Evolutionary conservation across 2,888 invertebrate species (phyloP).

Genomic region (Agrochola lota): DNA sequence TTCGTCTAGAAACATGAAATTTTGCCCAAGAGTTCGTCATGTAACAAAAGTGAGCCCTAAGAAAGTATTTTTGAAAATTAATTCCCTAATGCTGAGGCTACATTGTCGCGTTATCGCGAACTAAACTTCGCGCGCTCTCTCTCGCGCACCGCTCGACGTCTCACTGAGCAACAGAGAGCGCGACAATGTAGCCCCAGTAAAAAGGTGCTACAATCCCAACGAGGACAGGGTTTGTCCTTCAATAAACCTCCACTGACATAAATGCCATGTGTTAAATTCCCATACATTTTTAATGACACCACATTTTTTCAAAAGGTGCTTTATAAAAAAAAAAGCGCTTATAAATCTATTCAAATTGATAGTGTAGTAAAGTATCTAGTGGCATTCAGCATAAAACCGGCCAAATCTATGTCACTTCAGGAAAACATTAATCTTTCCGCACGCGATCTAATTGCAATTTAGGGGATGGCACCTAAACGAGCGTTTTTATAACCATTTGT

Average conservation of each 20-base stretch:
- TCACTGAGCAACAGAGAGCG: too few species aligned
- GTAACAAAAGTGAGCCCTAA: too few species aligned
- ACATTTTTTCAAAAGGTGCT: slow-evolving; percentile 12
- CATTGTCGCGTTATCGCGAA: too few species aligned
- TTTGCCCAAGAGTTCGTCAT: too few species aligned
- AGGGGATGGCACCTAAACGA: slow-evolving; percentile 54
- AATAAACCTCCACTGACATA: background rate
- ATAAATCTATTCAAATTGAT: slow-evolving; percentile 35
- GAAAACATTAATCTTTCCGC: slow-evolving; percentile 71
- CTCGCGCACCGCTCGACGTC: too few species aligned
- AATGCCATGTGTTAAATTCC: background rate
- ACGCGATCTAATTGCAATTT: slow-evolving; percentile 71
- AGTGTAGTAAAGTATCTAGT: slow-evolving; percentile 35
- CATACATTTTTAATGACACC: slow-evolving; percentile 8
- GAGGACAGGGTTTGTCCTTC: background rate
- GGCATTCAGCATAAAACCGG: slow-evolving; percentile 64
- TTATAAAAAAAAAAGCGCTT: slow-evolving; percentile 11
- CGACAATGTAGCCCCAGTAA: too few species aligned
- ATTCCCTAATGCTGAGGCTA: too few species aligned
- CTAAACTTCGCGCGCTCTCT: too few species aligned
- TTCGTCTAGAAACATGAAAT: too few species aligned
- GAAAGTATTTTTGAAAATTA: too few species aligned
- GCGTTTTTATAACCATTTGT: slow-evolving; percentile 43
- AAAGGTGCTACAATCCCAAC: too few species aligned
- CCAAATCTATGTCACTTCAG: slow-evolving; percentile 68